Evolutionary conservation across 2,113 vertebrate genomes (phyloP).

Genomic region (Pangasianodon gigas): DNA sequence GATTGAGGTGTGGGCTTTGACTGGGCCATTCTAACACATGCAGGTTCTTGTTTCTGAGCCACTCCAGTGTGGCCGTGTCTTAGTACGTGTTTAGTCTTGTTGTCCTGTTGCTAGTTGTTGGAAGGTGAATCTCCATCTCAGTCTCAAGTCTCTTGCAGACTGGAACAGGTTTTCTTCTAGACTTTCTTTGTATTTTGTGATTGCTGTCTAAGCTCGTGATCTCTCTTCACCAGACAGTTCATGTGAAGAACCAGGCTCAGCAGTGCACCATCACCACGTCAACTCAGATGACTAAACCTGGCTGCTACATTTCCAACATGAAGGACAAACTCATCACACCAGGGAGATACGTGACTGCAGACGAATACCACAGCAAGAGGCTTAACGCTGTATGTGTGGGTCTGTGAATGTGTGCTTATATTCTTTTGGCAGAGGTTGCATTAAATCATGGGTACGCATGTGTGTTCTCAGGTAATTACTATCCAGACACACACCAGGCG

Average conservation of each 20-base stretch:
- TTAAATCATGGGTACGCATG: conserved; percentile 10
- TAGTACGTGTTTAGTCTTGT: not conserved
- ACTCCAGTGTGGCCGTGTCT: not conserved
- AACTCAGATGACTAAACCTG: conserved; percentile 89
- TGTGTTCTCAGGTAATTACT: conserved; percentile 74
- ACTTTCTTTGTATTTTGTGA: not conserved
- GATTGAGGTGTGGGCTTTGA: not conserved
- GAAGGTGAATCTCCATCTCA: not conserved
- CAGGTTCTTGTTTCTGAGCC: not conserved
- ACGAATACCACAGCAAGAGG: conserved; percentile 73
- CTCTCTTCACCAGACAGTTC: conserved; percentile 73
- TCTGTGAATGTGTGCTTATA: not conserved
- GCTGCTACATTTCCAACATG: conserved; percentile 82
- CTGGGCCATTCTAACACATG: not conserved
- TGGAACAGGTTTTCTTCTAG: not conserved
- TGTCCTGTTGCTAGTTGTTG: not conserved
- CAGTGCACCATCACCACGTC: conserved; percentile 78
- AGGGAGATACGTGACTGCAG: conserved; percentile 79
- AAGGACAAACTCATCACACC: conserved; percentile 81
- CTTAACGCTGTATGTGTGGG: conserved; percentile 80
- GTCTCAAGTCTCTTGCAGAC: not conserved
- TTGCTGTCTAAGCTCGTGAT: not conserved
- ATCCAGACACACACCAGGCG: conserved; percentile 80
- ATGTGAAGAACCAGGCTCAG: conserved; percentile 71
- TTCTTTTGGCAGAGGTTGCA: not conserved